Conservation (phyloP, 2,113 vertebrate species). For the Anseranas semipalmata region DNA sequence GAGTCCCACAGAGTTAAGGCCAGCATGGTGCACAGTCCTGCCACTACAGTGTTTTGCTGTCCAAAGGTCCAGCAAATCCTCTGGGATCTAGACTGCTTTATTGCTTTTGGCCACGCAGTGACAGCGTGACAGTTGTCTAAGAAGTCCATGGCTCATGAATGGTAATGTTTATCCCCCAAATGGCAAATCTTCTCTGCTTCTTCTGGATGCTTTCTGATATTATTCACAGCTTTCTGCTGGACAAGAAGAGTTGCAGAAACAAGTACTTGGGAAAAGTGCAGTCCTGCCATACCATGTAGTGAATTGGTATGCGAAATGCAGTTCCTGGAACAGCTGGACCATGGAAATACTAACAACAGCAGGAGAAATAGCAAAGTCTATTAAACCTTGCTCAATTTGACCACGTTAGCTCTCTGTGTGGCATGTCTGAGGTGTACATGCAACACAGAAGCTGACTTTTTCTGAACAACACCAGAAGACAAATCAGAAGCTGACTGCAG, state of each 20-base stretch:
- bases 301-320: not conserved
- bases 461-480: not conserved
- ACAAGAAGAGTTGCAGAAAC: not conserved
- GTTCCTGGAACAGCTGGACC: not conserved
- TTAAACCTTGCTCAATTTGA: fast-evolving
- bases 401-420: not conserved
- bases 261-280: not conserved
- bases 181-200: not conserved
- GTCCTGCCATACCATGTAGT: not conserved
- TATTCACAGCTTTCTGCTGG: not conserved
- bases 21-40: not conserved
- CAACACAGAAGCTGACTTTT: not conserved
- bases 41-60: not conserved
- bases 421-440: fast-evolving
- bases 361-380: not conserved
- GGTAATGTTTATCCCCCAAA: not conserved
- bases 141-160: not conserved
- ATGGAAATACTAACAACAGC: not conserved
- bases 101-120: not conserved
- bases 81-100: not conserved
- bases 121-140: not conserved
- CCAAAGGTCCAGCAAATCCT: not conserved
- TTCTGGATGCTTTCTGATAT: not conserved
- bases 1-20: not conserved
- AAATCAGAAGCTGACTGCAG: not conserved